Percentiles rank a stretch among this genome's conserved stretches.
Evolutionary conservation across 2,797 vertebrate species (phyloP).

Genomic region (Tinamus major): DNA sequence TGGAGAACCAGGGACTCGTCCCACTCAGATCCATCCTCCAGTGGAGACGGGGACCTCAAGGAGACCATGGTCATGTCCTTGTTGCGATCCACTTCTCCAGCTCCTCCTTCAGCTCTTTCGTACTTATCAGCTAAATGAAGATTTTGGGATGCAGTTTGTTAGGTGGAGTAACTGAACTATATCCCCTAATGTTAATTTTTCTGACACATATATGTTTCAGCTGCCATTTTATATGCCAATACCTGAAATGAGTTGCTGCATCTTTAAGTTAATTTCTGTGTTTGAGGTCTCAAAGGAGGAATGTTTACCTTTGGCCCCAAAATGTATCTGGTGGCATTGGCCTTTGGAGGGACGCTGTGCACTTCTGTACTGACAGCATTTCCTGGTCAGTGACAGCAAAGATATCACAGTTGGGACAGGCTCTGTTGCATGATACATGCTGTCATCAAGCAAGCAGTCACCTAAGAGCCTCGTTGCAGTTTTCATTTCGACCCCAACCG

Average conservation of each 20-base stretch:
- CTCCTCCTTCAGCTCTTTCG: not conserved
- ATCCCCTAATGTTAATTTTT: not conserved
- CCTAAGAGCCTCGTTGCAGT: not conserved
- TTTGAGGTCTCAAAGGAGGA: not conserved
- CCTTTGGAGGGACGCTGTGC: not conserved
- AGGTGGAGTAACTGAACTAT: not conserved
- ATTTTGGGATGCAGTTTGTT: not conserved
- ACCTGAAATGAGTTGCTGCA: not conserved
- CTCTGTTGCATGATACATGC: not conserved
- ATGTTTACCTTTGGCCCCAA: not conserved
- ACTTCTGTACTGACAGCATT: not conserved
- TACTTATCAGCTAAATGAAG: not conserved
- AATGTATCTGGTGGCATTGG: not conserved
- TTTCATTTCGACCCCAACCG: slow-evolving; percentile 9
- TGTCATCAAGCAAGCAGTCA: not conserved
- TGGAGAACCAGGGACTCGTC: not conserved
- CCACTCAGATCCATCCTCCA: not conserved
- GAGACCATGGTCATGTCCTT: not conserved
- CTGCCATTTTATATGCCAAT: not conserved
- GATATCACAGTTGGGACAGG: not conserved
- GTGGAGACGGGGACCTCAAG: not conserved
- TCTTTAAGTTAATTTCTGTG: not conserved
- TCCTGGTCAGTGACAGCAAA: not conserved
- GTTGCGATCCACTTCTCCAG: not conserved
- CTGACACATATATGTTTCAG: not conserved